Conservation (phyloP, 64 coral and sea anemone species). For the Acropora yongei region DNA sequence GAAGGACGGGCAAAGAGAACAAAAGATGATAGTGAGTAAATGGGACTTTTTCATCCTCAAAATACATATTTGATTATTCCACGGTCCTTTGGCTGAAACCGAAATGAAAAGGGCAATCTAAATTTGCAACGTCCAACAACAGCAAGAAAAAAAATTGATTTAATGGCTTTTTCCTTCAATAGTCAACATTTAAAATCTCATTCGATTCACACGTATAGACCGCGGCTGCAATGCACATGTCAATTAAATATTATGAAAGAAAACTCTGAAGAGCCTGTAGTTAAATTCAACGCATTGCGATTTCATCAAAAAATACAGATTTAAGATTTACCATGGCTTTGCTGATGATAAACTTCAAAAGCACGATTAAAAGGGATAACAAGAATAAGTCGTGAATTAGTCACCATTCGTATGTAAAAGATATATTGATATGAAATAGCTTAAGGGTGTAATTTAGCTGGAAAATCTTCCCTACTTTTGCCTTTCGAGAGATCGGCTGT, state of each 20-base stretch:
- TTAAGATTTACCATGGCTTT: neutral
- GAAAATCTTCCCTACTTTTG: neutral
- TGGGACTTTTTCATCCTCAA: neutral
- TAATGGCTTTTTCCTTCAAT: neutral
- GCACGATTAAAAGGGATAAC: too few relatives aligned
- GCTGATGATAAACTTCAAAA: too few relatives aligned
- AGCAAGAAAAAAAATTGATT: neutral
- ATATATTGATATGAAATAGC: neutral
- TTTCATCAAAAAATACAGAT: neutral
- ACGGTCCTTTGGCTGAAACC: neutral
- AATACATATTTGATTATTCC: neutral
- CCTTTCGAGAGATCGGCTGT: neutral
- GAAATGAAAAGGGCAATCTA: neutral
- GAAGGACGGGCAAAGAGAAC: slow-evolving; percentile 82
- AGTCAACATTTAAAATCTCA: neutral
- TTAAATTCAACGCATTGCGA: neutral
- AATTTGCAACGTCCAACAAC: neutral
- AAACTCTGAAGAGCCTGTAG: neutral
- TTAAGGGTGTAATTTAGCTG: neutral
- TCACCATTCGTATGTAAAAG: neutral
- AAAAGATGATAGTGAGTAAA: slow-evolving; percentile 79
- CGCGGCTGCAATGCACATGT: neutral
- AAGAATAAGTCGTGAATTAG: neutral
- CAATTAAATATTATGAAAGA: neutral
- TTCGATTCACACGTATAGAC: neutral